These are phyloP conservation scores for Aurelia sp. DNA, from an alignment of 30 jellyfish, hydroid and myxozoan species.

Conservation along the genomic window DNA sequence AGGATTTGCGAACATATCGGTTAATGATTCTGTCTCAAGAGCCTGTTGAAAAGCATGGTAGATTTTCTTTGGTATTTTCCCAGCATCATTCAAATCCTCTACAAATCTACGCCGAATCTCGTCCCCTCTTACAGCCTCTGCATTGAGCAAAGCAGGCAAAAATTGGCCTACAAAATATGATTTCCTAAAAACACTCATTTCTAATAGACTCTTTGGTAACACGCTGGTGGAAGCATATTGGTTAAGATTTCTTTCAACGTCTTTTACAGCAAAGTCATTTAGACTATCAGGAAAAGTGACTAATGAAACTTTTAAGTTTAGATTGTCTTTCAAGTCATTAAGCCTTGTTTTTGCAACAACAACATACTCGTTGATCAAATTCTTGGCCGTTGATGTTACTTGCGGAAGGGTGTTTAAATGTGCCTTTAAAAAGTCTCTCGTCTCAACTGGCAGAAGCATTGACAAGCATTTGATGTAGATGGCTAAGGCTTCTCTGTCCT, in stretches of 20 bases:
- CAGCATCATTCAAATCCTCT: slow-evolving; percentile 35
- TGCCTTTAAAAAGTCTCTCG: slow-evolving; percentile 29
- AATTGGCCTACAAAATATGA: slow-evolving; percentile 54
- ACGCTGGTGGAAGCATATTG: slow-evolving; percentile 6
- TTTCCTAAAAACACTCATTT: slow-evolving; percentile 65
- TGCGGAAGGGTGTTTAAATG: slow-evolving; percentile 28
- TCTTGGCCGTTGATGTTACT: slow-evolving; percentile 10
- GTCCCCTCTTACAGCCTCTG: slow-evolving; percentile 35
- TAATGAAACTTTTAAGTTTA: background rate
- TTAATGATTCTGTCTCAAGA: slow-evolving; percentile 11
- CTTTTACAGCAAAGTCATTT: slow-evolving; percentile 31
- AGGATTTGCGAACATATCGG: slow-evolving; percentile 1
- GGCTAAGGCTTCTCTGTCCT: slow-evolving; percentile 21
- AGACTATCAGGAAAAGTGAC: background rate
- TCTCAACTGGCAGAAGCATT: slow-evolving; percentile 46
- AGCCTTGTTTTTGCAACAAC: slow-evolving; percentile 46
- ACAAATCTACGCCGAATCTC: slow-evolving; percentile 37
- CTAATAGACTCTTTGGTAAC: slow-evolving; percentile 39
- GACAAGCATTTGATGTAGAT: slow-evolving; percentile 20
- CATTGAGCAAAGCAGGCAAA: slow-evolving; percentile 59
- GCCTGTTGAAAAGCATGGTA: slow-evolving; percentile 25
- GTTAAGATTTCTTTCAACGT: slow-evolving; percentile 21
- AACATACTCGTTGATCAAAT: slow-evolving; percentile 25
- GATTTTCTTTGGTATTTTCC: slow-evolving; percentile 49
- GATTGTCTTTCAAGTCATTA: slow-evolving; percentile 14